Evolutionary conservation across 2,797 vertebrate genomes (phyloP), one percentile per base, ranked within the genome.

Genomic region (Hapalemur alaotrensis): DNA sequence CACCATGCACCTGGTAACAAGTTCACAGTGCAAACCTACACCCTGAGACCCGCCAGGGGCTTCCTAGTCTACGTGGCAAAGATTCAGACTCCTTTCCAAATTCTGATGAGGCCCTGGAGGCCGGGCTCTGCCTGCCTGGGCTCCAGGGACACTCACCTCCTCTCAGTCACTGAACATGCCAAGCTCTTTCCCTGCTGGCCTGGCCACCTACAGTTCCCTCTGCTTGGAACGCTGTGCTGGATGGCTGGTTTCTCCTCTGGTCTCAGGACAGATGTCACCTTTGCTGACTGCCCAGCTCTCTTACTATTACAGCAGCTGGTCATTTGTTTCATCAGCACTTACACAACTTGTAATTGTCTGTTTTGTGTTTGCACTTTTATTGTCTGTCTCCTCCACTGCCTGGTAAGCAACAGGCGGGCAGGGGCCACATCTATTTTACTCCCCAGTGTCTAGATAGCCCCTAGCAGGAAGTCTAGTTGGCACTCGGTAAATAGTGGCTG

Each of bases 1-100:
- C 98, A 99, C 99, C 0, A 99, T 99, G 99, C 99, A 99, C 43
- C 95, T 99, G 99, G 99, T 99, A 98, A 96, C 97, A 46, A 57
- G 43, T 15, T 86, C 67, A 4, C 4, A 80, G 28, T 46, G 46
- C 20, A 5, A 1, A 50, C 73, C 38, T 78, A 5, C 2, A 48
- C 65, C 48, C 50, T 38, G 18, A 30, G 43, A 54, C 83, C 43
- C 30, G 3, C 85, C 11, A 9, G 32, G 11, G 57, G 30, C 78
- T 89, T 54, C 50, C 50, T 32, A 28, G 61, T 25, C 17, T 30
- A 32, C 65, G 61, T 25, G 78, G 72, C 52, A 81, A 41, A 73
- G 76, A 30, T 46, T 7, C 11, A 52, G 46, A 76, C 8, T 41
- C 50, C 23, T 48, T 38, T 84, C 92, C 69, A 18, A 12, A 54